These are phyloP conservation scores for Numida meleagris DNA, from an alignment of 2,113 vertebrate genomes.

Conservation along the genomic window DNA sequence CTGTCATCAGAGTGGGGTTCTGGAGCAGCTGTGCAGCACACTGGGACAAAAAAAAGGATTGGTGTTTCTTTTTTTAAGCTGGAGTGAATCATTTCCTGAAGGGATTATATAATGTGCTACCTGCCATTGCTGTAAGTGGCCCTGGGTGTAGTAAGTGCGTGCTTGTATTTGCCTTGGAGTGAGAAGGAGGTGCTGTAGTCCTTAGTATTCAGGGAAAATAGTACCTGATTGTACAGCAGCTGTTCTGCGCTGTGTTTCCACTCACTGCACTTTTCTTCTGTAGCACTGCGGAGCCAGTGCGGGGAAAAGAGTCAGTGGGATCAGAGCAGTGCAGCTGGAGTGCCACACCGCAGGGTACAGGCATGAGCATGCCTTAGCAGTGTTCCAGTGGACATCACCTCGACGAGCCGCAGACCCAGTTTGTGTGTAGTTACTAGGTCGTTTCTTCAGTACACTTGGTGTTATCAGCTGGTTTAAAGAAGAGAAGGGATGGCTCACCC, in stretches of 20 bases:
- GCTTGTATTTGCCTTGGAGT: not conserved
- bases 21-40: slow-evolving; percentile 1
- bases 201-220: no score
- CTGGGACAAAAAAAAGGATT: not conserved
- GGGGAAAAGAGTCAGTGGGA: rapidly evolving
- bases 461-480: not conserved
- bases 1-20: not conserved
- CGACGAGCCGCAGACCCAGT: rapidly evolving
- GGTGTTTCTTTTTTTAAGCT: not conserved
- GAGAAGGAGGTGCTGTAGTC: rapidly evolving
- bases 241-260: not conserved
- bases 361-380: rapidly evolving
- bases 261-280: not conserved
- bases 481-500: no score
- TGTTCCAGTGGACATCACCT: not conserved
- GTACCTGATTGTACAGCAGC: not conserved
- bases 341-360: not conserved
- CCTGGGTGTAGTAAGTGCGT: not conserved
- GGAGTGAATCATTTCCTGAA: not conserved
- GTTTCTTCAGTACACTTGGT: not conserved
- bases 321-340: not conserved
- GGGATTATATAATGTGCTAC: not conserved
- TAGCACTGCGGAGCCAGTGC: not conserved
- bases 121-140: not conserved
- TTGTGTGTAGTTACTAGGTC: not conserved